Evolutionary conservation across 1,140 invertebrate genomes (phyloP), one percentile per base, ranked within the genome.

Genomic region (Phortica variegata): DNA sequence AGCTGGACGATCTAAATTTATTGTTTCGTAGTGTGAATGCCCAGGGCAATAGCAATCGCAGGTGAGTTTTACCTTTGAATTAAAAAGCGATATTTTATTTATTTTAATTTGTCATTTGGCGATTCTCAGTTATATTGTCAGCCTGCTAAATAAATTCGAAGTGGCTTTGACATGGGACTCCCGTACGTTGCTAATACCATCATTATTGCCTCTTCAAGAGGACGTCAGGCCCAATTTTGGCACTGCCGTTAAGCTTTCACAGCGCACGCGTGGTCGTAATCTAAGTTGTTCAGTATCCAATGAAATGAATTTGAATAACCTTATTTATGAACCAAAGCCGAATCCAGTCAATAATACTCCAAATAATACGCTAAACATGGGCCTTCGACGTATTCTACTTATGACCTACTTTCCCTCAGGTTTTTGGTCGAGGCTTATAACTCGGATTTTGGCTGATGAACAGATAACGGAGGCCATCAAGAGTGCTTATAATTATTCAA

Each of bases 361-460:
- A n/a, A 15, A 9, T 1, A 41, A 34, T 41, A 37, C 19, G 9
- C 19, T 26, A 12, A 49, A 57, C 38, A 52, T 53, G 18, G 65
- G 71, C 1, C 37, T 74, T 12, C 48, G 68, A 12, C 71, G 93
- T 7, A 76, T 95, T 19, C 77, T 95, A 3, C 77, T 95, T 1
- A 90, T 98, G 84, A 95, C 95, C 0, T 99, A 98, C 77, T 93
- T 98, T 72, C 97, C 97, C 0, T 91, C 91, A 56, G 97, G 97
- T 0, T 99, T 99, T 77, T 98, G 96, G 97, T 91, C 95, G 0
- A 79, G 96, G 8, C 80, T 99, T 3, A 93, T 96, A 10, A 94
- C 94, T 0, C 79, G 95, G 16, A 86, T 98, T 39, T 76, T 98
- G 18, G 93, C 93, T 0, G 95, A 98, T 75, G 88, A 94, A 54